Conservation (phyloP, 2,113 vertebrate genomes). For the Gymnorhina tibicen region DNA sequence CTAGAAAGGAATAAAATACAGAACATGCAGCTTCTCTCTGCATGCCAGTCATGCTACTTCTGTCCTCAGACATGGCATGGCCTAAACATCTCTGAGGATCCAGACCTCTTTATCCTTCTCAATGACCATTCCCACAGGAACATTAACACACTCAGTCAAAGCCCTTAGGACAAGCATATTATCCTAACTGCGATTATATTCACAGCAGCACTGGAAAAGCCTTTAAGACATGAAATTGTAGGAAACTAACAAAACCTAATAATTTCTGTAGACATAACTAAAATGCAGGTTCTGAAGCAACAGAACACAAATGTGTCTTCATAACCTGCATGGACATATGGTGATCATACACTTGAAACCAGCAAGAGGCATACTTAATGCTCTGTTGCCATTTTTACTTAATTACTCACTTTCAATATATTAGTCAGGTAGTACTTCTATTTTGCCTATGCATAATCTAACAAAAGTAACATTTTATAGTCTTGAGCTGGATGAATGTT, state of each 20-base stretch:
- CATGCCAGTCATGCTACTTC: not conserved
- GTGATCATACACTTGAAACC: not conserved
- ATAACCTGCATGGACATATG: not conserved
- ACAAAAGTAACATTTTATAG: not conserved
- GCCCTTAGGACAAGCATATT: not conserved
- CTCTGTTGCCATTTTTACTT: not conserved
- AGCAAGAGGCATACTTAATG: not conserved
- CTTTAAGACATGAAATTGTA: not conserved
- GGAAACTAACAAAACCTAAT: not conserved
- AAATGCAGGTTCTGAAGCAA: not conserved
- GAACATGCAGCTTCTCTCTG: not conserved
- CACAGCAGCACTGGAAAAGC: not conserved
- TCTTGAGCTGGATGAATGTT: not conserved
- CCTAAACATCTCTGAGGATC: not conserved
- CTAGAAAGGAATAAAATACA: not conserved
- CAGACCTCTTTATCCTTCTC: not conserved
- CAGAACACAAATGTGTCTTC: not conserved
- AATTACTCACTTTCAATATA: not conserved
- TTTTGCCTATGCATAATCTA: not conserved
- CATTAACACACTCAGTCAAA: not conserved
- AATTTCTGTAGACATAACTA: not conserved
- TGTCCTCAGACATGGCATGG: not conserved
- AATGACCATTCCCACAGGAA: not conserved
- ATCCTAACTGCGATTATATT: not conserved
- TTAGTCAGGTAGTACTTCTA: not conserved